Percentiles rank a stretch among this genome's conserved stretches.
Evolutionary conservation across 2,113 vertebrate genomes (phyloP).

Genomic region (Addax nasomaculatus): DNA sequence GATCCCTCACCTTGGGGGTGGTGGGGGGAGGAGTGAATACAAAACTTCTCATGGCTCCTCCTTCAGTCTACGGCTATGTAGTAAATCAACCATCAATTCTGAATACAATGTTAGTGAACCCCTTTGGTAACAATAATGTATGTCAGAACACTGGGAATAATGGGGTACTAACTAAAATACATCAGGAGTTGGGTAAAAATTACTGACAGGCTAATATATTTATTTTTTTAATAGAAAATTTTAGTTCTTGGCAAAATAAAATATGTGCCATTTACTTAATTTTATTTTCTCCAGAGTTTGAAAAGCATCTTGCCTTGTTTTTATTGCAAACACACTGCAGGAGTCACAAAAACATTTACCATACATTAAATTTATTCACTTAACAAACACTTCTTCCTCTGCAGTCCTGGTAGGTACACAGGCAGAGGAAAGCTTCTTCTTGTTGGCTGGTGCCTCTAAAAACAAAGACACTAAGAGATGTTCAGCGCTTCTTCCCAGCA

Average conservation of each 20-base stretch:
- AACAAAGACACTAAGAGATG: not conserved
- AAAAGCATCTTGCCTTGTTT: conserved; percentile 9
- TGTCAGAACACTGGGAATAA: conserved; percentile 44
- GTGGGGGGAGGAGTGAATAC: not conserved
- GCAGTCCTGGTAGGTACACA: not conserved
- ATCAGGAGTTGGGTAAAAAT: conserved; percentile 40
- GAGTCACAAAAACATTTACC: not conserved
- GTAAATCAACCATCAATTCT: conserved; percentile 39
- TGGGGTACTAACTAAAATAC: conserved; percentile 30
- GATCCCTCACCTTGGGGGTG: not conserved
- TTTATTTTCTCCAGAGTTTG: conserved; percentile 45
- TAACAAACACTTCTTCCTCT: not conserved
- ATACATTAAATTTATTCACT: not conserved
- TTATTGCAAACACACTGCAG: not conserved
- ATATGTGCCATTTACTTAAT: conserved; percentile 10
- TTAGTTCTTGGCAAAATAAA: conserved; percentile 35
- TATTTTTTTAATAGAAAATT: conserved; percentile 9
- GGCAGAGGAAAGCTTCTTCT: not conserved
- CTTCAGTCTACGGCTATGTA: conserved; percentile 14
- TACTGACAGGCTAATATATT: conserved; percentile 40
- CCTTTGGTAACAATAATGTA: conserved; percentile 54
- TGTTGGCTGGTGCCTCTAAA: not conserved
- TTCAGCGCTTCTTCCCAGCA: not conserved
- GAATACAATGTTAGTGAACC: conserved; percentile 1
- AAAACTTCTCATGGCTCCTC: not conserved